Conservation (phyloP, 1,140 invertebrate species). For the Macrobrachium nipponense region DNA sequence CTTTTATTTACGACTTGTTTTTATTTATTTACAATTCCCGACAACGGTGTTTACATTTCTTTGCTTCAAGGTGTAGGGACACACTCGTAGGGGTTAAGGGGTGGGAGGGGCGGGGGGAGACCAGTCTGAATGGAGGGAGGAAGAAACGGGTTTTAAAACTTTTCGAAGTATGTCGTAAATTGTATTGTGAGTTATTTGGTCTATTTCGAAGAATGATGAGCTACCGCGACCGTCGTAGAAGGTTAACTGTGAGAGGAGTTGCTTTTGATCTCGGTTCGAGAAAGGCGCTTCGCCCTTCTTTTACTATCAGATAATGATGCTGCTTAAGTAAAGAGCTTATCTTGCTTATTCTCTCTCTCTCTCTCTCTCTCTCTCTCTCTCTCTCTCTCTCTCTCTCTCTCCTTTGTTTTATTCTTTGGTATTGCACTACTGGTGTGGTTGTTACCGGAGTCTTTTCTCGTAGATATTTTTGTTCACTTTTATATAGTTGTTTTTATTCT, state of each 20-base stretch:
- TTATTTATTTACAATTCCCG: too few relatives aligned
- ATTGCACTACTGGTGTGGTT: neutral
- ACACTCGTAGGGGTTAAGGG: too few relatives aligned
- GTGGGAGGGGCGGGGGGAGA: too few relatives aligned
- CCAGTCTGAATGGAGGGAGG: too few relatives aligned
- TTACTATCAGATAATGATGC: too few relatives aligned
- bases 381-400: neutral
- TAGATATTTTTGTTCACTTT: neutral
- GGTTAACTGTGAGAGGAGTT: neutral
- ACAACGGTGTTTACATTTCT: too few relatives aligned
- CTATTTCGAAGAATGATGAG: constrained; percentile 14
- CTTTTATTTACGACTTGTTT: too few relatives aligned
- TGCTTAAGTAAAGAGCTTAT: neutral
- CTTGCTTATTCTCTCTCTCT: neutral
- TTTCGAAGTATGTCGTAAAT: constrained; percentile 1
- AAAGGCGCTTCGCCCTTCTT: neutral
- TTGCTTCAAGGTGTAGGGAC: too few relatives aligned
- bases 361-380: neutral
- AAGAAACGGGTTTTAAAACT: neutral
- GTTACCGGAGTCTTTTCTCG: neutral
- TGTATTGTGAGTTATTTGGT: constrained; percentile 2
- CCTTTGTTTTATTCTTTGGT: neutral
- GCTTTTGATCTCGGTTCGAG: neutral
- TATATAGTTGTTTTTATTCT: neutral
- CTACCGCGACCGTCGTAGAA: constrained; percentile 3